These are phyloP conservation scores for Muraenolepis orangiensis DNA, from an alignment of 2,797 vertebrate species.

Conservation along the genomic window DNA sequence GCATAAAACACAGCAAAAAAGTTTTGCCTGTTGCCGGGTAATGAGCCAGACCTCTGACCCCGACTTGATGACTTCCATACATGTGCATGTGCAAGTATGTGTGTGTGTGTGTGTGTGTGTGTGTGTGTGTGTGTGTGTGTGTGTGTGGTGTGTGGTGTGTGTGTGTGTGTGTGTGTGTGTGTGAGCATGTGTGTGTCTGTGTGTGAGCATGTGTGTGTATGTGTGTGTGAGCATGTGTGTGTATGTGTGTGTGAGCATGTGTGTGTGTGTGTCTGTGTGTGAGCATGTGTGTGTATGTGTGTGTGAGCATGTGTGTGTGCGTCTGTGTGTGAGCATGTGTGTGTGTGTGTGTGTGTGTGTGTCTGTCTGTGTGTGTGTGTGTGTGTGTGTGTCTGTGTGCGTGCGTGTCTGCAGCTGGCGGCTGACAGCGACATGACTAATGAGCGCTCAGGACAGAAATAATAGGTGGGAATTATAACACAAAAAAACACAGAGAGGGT, in stretches of 20 bases:
- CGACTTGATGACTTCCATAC: slow-evolving; percentile 97
- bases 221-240: slow-evolving; percentile 53
- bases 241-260: slow-evolving; percentile 29
- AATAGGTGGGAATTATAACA: slow-evolving; percentile 85
- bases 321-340: no score
- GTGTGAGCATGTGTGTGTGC: no score
- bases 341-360: slow-evolving; percentile 31
- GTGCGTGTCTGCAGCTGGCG: slow-evolving; percentile 81
- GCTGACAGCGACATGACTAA: slow-evolving; percentile 97
- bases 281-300: slow-evolving; percentile 71
- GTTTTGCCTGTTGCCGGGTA: slow-evolving; percentile 97
- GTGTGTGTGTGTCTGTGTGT: slow-evolving; percentile 70
- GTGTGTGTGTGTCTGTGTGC: slow-evolving; percentile 26
- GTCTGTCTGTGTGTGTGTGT: slow-evolving; percentile 27
- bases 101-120: slow-evolving; percentile 37
- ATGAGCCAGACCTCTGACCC: slow-evolving; percentile 97
- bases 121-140: slow-evolving; percentile 32
- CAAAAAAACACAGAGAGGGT: slow-evolving; percentile 46
- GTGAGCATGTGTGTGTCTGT: slow-evolving; percentile 69
- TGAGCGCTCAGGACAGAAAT: slow-evolving; percentile 94
- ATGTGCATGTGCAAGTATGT: slow-evolving; percentile 83
- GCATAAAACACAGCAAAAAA: slow-evolving; percentile 94
- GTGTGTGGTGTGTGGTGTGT: slow-evolving; percentile 27
- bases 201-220: slow-evolving; percentile 21
- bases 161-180: slow-evolving; percentile 24